A percentile compares a stretch with the other conserved stretches of the same genome.
Conservation (phyloP, 2,113 vertebrate genomes). For the Siphamia tubifer region DNA sequence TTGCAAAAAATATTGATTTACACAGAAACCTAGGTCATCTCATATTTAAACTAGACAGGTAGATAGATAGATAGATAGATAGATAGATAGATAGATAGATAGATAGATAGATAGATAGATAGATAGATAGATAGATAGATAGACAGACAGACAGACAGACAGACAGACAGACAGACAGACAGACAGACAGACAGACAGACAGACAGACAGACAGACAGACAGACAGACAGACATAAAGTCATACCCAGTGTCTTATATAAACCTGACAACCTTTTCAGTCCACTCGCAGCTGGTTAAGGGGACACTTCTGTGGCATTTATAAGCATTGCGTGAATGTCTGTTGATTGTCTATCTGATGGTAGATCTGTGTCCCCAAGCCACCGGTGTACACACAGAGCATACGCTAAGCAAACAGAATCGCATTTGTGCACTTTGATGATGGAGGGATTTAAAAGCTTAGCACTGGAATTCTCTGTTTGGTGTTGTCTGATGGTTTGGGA, state of each 20-base stretch:
- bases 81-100: too few relatives aligned
- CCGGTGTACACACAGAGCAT: conserved; percentile 38
- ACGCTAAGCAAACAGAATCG: conserved; percentile 67
- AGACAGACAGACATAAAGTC: too few relatives aligned
- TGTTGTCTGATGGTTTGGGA: conserved; percentile 44
- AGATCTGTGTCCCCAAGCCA: conserved; percentile 37
- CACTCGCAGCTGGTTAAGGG: neutral
- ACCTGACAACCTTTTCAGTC: neutral
- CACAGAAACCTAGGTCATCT: too few relatives aligned
- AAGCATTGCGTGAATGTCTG: neutral
- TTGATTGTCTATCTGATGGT: neutral
- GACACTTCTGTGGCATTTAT: neutral
- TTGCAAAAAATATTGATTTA: too few relatives aligned
- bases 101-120: too few relatives aligned
- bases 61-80: too few relatives aligned
- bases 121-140: too few relatives aligned
- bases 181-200: too few relatives aligned
- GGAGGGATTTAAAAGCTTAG: conserved; percentile 72
- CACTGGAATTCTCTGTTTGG: conserved; percentile 69
- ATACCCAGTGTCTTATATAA: neutral
- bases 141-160: too few relatives aligned
- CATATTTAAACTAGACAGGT: too few relatives aligned
- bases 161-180: too few relatives aligned
- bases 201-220: too few relatives aligned
- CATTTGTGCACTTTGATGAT: conserved; percentile 74